A percentile compares a stretch with the other conserved stretches of the same genome.
Evolutionary conservation across 1,140 invertebrate species (phyloP).

Genomic region (Galleria mellonella): DNA sequence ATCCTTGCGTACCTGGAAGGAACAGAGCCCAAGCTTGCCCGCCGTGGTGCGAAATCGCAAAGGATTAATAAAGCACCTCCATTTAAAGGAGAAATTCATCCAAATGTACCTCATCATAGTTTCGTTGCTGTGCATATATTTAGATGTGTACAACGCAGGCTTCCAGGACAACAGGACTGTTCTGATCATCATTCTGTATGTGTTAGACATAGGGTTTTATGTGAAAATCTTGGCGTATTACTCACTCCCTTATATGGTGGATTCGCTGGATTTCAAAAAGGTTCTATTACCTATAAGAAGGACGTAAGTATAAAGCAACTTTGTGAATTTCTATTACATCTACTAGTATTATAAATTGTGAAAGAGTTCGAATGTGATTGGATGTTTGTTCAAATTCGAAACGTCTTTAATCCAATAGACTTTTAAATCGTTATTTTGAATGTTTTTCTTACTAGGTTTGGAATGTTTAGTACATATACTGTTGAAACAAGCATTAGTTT

Average conservation of each 20-base stretch:
- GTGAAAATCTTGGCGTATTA: slow-evolving; percentile 38
- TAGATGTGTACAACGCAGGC: slow-evolving; percentile 43
- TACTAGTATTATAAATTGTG: too few species aligned
- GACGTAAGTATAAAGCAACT: slow-evolving; percentile 6
- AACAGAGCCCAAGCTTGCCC: not conserved
- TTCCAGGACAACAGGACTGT: slow-evolving; percentile 31
- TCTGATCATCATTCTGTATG: slow-evolving; percentile 29
- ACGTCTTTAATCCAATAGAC: too few species aligned
- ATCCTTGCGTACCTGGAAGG: not conserved
- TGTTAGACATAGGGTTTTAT: slow-evolving; percentile 36
- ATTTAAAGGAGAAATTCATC: slow-evolving; percentile 28
- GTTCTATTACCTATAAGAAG: slow-evolving; percentile 10
- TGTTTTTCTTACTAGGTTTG: too few species aligned
- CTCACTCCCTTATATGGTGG: slow-evolving; percentile 19
- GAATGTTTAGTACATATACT: too few species aligned
- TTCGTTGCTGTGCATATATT: slow-evolving; percentile 29
- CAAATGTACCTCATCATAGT: slow-evolving; percentile 34
- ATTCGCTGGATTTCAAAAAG: slow-evolving; percentile 9
- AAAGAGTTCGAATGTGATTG: too few species aligned
- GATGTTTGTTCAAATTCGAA: too few species aligned
- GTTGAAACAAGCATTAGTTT: too few species aligned
- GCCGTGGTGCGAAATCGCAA: not conserved
- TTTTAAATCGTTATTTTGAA: too few species aligned
- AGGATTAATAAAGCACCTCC: slow-evolving; percentile 18
- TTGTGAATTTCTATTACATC: too few species aligned